These are phyloP conservation scores for Brevimyrus niger DNA, from an alignment of 2,113 vertebrate genomes.

Conservation along the genomic window DNA sequence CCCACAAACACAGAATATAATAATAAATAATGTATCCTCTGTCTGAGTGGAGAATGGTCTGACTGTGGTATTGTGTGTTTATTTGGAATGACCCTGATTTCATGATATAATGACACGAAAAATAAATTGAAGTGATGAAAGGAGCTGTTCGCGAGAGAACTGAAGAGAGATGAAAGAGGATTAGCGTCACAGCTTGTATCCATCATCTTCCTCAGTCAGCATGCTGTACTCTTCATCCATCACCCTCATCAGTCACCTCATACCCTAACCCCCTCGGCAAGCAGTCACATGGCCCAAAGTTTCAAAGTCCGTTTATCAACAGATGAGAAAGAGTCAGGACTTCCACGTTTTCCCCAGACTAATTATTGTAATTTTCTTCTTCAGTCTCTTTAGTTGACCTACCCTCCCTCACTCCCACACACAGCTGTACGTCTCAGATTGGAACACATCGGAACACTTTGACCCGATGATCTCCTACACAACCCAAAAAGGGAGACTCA, in stretches of 20 bases:
- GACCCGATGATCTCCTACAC: neutral
- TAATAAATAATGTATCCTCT: neutral
- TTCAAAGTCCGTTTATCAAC: neutral
- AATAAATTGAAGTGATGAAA: slow-evolving; percentile 15
- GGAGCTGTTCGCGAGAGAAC: neutral
- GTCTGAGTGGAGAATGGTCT: slow-evolving; percentile 26
- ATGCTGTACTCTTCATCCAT: neutral
- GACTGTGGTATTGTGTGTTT: slow-evolving; percentile 13
- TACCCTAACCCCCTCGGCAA: neutral
- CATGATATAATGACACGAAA: slow-evolving; percentile 25
- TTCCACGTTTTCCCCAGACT: neutral
- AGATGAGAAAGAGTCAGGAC: neutral
- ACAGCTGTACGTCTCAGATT: slow-evolving; percentile 6
- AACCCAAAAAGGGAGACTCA: neutral
- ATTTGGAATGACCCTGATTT: slow-evolving; percentile 6
- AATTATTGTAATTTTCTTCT: slow-evolving; percentile 3
- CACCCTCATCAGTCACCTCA: neutral
- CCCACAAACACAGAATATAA: neutral
- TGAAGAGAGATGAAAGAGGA: slow-evolving; percentile 1
- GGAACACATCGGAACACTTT: neutral
- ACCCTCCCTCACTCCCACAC: slow-evolving; percentile 9
- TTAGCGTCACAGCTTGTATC: neutral
- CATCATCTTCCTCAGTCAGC: neutral
- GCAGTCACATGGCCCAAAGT: neutral
- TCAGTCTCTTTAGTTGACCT: neutral